Conservation (phyloP, 2,113 vertebrate genomes). For the Strix aluco region DNA sequence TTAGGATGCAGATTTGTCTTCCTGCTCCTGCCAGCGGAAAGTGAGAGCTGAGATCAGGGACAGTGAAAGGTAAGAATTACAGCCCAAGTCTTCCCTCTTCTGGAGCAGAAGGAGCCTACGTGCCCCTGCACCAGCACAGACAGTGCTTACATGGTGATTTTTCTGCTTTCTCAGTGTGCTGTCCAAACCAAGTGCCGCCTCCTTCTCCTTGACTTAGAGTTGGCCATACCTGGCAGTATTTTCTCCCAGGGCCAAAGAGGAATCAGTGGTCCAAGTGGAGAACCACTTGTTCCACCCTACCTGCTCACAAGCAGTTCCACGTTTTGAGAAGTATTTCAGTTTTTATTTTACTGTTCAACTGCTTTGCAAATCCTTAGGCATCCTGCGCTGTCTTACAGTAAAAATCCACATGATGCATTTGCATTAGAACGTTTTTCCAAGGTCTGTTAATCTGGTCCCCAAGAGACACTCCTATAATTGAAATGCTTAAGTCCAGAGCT, state of each 20-base stretch:
- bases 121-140: not conserved
- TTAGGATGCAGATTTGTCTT: not conserved
- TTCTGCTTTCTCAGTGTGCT: not conserved
- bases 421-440: slow-evolving; percentile 59
- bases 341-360: slow-evolving; percentile 1
- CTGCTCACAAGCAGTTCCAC: not conserved
- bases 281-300: not conserved
- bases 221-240: not conserved
- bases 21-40: not conserved
- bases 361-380: not conserved
- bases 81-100: not conserved
- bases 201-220: not conserved
- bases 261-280: not conserved
- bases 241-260: not conserved
- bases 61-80: not conserved
- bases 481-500: slow-evolving; percentile 67
- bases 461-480: slow-evolving; percentile 61
- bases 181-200: not conserved
- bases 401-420: slow-evolving; percentile 54
- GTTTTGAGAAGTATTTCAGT: not conserved
- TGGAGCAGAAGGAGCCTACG: not conserved
- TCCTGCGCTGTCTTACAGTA: not conserved
- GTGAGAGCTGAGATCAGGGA: not conserved
- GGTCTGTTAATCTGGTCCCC: slow-evolving; percentile 62
- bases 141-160: not conserved